phyloP scores from a whole-genome alignment of 2,113 vertebrate species.

The Peromyscus polionotus region DNA sequence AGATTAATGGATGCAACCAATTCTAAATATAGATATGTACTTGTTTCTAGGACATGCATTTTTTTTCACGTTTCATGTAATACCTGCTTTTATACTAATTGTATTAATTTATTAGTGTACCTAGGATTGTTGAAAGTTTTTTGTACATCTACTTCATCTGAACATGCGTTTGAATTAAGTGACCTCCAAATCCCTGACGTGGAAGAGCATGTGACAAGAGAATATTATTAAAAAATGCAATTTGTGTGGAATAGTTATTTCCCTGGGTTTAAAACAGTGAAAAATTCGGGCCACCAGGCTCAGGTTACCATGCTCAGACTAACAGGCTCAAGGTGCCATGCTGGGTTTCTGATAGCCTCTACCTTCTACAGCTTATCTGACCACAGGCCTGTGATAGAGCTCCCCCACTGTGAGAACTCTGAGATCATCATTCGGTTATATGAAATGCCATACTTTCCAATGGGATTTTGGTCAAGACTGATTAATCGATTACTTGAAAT shows the following conservation, averaged over 20 bases:
- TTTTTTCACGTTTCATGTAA: slow-evolving; percentile 52
- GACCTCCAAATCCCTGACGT: background rate
- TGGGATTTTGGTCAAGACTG: slow-evolving; percentile 98
- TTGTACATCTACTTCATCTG: background rate
- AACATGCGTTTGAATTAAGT: slow-evolving; percentile 38
- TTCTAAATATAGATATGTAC: background rate
- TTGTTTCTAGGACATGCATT: background rate
- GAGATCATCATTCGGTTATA: slow-evolving; percentile 96
- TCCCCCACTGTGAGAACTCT: slow-evolving; percentile 97
- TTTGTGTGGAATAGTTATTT: background rate
- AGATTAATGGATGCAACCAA: background rate
- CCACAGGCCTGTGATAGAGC: slow-evolving; percentile 94
- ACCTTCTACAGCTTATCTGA: slow-evolving; percentile 91
- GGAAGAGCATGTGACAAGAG: background rate
- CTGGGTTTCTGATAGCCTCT: slow-evolving; percentile 19
- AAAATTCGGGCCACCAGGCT: background rate
- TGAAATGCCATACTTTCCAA: slow-evolving; percentile 98
- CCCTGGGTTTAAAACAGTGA: background rate
- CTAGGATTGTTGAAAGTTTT: background rate
- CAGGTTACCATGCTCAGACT: background rate
- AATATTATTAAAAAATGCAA: background rate
- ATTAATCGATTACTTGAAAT: slow-evolving; percentile 96
- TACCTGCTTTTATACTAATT: background rate
- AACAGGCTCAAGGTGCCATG: background rate
- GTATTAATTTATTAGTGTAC: background rate